These are phyloP conservation scores for Choristoneura rosaceana DNA, from an alignment of 2,888 invertebrate species.

Conservation along the genomic window DNA sequence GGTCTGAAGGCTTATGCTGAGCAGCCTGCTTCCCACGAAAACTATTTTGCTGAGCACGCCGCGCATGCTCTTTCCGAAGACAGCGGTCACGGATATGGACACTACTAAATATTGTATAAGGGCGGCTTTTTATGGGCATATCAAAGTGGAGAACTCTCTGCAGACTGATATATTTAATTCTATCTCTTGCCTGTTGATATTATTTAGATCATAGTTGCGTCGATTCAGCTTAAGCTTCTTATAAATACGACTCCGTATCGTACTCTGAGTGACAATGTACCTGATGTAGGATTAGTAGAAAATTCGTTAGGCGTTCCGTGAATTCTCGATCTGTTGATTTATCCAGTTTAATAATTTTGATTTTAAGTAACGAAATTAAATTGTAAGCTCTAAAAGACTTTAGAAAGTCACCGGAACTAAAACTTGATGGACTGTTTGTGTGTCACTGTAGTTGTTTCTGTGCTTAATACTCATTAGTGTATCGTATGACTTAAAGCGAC, in stretches of 20 bases:
- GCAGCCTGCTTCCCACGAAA: constrained; percentile 67
- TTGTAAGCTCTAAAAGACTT: constrained; percentile 39
- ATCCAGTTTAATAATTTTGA: constrained; percentile 45
- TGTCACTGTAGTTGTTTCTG: constrained; percentile 50
- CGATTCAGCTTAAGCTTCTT: constrained; percentile 56
- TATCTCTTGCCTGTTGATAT: constrained; percentile 72
- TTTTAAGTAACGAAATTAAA: constrained; percentile 27
- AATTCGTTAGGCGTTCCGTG: constrained; percentile 60
- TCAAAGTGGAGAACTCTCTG: constrained; percentile 57
- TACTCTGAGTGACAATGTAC: constrained; percentile 65
- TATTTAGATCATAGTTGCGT: constrained; percentile 53
- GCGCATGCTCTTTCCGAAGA: constrained; percentile 64
- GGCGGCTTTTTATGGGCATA: constrained; percentile 52
- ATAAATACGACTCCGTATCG: constrained; percentile 54
- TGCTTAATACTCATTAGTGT: constrained; percentile 63
- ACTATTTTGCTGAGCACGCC: constrained; percentile 63
- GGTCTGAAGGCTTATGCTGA: constrained; percentile 74
- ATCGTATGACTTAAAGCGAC: constrained; percentile 60
- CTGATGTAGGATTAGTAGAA: constrained; percentile 72
- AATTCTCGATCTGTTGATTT: constrained; percentile 51
- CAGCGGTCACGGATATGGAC: constrained; percentile 73
- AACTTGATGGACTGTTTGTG: constrained; percentile 40
- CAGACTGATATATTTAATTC: constrained; percentile 60
- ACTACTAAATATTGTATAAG: constrained; percentile 62
- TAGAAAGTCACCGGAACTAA: constrained; percentile 52